Evolutionary conservation across 2,888 invertebrate species (phyloP), one percentile per base, ranked within the genome.

Genomic region (Andrena flavipes): DNA sequence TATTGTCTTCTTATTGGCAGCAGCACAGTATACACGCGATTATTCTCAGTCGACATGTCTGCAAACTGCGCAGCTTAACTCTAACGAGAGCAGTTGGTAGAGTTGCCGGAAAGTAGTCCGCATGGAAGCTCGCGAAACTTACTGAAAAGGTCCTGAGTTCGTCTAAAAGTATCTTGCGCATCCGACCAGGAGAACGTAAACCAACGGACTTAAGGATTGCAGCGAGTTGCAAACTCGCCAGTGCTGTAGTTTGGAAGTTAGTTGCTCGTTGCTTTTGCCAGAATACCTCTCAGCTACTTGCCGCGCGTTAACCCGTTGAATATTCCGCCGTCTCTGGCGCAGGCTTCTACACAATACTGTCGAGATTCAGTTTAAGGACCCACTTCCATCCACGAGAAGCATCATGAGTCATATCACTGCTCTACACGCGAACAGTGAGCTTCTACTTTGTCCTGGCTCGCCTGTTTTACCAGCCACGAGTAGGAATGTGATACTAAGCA

Each of bases 231-330:
- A 56, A 82, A 84, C 30, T 30, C 86, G 86, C 87, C 76, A 78
- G 83, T 85, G 82, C 74, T 78, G 86, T 88, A 89, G 79, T 88
- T 89, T 75, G 83, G 49, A 87, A 89, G 82, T 86, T 83, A 82
- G 84, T 87, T 86, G 77, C 67, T 73, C 72, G 78, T 82, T 81
- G 79, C 76, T 84, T 75, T 75, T 51, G 71, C 79, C 71, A 63
- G 71, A 72, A 73, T 79, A 68, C 64, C 77, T 74, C 71, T 56
- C 59, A 72, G 70, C 71, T 65, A 65, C 64, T 84, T 77, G 71
- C 64, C 23, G 60, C 62, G 71, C 59, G 75, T 82, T 82, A 56
- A 65, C 35, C 33, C 42, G 70, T 62, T 42, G 71, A 75, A 63
- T 74, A 62, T 84, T 76, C 74, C 51, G 51, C 49, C 74, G 48